Evolutionary conservation across 2,113 vertebrate genomes (phyloP), one percentile per base, ranked within the genome.

Genomic region (Hyperopisus bebe): DNA sequence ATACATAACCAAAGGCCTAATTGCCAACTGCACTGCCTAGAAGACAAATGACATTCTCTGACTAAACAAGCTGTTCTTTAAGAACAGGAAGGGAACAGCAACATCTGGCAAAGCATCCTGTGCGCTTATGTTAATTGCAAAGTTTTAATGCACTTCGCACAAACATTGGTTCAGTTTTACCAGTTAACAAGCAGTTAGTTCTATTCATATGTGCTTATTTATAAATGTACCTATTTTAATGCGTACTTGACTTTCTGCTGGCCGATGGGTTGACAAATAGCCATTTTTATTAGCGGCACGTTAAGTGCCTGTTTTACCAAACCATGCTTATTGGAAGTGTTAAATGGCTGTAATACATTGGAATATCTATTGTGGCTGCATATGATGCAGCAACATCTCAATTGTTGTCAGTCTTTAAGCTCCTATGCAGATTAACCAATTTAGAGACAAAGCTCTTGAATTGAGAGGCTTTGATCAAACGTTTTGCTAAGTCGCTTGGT

Each of bases 1-100:
- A 89, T 88, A 90, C 70, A 9, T 70, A 58, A 85, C 70, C 88
- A 13, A 89, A 86, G 90, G 11, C 86, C 84, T 17, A 47, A 86
- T 86, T 50, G 47, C 47, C 11, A 50, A 48, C 47, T 47, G 83
- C 11, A 8, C 83, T 31, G 83, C 83, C 47, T 24, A 11, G 83
- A n/a, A 50, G 83, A 86, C 46, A 48, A 86, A 86, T 86, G 83
- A 86, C 21, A 15, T 27, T 50, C 46, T 24, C 83, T 27, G 47
- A 50, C 83, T 80, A 39, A 42, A 80, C 74, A 80, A 80, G 74
- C 74, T 80, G 74, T 80, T 80, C 35, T 80, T 80, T 80, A 80
- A 50, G 11, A 48, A 86, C 21, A 46, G 44, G 21, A 48, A 46
- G n/a, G 13, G 24, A 86, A n/a, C n/a, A 50, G 24, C 83, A 86